Conservation (phyloP, 2,113 vertebrate genomes). For the Crypturellus undulatus region DNA sequence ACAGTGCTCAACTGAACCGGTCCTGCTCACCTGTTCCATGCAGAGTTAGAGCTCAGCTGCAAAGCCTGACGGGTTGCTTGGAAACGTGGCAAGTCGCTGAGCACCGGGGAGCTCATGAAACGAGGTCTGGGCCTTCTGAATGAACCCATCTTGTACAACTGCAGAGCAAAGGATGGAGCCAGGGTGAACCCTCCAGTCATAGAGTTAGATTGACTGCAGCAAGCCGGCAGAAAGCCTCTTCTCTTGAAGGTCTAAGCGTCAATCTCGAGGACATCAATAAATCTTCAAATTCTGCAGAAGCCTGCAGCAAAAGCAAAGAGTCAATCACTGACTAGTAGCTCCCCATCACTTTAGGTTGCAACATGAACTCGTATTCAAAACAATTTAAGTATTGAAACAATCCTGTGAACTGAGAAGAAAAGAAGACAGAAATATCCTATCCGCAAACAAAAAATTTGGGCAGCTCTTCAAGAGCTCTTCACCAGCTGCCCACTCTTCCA, state of each 20-base stretch:
- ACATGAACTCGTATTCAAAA: fast-evolving
- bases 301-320: conserved; percentile 27
- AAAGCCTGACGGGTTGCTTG: conserved; percentile 81
- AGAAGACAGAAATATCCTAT: background rate
- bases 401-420: background rate
- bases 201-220: conserved; percentile 18
- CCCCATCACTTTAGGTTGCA: fast-evolving
- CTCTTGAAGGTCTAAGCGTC: background rate
- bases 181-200: conserved; percentile 75
- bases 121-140: conserved; percentile 84
- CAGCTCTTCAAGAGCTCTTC: background rate
- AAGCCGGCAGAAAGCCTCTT: background rate
- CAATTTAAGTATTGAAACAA: background rate
- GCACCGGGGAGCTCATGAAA: conserved; percentile 96
- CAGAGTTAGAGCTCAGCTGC: conserved; percentile 88
- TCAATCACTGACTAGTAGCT: background rate
- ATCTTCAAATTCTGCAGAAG: background rate
- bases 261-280: background rate
- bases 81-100: conserved; percentile 90
- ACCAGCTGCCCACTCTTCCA: background rate
- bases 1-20: background rate
- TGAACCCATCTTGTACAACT: conserved; percentile 81
- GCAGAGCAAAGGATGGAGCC: conserved; percentile 41
- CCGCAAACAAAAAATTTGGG: background rate
- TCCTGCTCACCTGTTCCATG: conserved; percentile 91